phyloP scores from a whole-genome alignment of 2,113 vertebrate genomes.

The Malurus melanocephalus region DNA sequence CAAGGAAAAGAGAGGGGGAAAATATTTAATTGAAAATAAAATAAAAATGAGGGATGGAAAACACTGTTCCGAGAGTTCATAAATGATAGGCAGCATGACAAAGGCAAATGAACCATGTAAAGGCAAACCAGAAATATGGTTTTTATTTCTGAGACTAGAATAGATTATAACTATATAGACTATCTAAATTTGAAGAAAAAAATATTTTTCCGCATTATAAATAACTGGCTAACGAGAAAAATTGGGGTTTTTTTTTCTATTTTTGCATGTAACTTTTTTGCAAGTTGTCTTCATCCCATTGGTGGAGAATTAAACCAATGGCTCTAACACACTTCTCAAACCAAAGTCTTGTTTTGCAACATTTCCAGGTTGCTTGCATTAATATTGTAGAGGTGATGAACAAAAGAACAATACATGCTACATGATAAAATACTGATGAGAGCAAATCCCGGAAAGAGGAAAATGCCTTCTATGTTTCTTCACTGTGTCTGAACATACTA shows the following conservation, averaged over 20 bases:
- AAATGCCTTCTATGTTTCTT: background rate
- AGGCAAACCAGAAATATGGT: background rate
- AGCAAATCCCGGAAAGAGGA: background rate
- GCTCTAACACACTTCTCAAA: background rate
- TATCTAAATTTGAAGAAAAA: background rate
- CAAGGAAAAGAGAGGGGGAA: background rate
- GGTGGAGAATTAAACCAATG: background rate
- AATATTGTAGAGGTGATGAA: background rate
- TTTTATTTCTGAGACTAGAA: background rate
- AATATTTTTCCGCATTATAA: background rate
- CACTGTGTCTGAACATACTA: background rate
- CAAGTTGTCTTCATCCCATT: background rate
- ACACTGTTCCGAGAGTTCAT: background rate
- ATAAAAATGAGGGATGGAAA: background rate
- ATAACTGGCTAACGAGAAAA: background rate
- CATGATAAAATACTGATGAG: background rate
- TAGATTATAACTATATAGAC: background rate
- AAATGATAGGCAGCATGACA: background rate
- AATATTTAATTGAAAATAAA: background rate
- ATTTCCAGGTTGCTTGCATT: background rate
- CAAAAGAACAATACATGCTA: background rate
- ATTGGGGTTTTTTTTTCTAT: accelerated
- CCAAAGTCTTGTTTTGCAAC: background rate
- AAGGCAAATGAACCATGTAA: background rate
- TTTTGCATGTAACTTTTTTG: background rate